A percentile compares a stretch with the other conserved stretches of the same genome.
Evolutionary conservation across 2,113 vertebrate species (phyloP).

Genomic region (Oxygymnocypris stewartii): DNA sequence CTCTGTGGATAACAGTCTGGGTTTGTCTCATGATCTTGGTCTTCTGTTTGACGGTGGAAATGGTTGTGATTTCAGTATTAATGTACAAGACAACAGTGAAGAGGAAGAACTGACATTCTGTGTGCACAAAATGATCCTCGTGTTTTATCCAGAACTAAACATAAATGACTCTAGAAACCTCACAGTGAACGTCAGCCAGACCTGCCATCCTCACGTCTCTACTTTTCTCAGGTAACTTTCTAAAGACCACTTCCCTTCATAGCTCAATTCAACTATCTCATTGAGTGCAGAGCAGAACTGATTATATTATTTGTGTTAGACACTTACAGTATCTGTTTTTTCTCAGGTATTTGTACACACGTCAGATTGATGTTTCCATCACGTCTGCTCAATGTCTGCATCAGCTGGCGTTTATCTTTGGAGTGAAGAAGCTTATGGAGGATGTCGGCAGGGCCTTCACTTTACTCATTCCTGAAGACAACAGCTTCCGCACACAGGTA

Average conservation of each 20-base stretch:
- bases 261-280: background rate
- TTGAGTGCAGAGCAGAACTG: background rate
- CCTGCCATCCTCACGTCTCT: slow-evolving; percentile 65
- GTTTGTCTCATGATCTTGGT: slow-evolving; percentile 65
- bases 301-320: background rate
- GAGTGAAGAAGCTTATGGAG: slow-evolving; percentile 66
- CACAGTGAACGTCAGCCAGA: slow-evolving; percentile 58
- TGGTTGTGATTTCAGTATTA: slow-evolving; percentile 70
- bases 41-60: slow-evolving; percentile 69
- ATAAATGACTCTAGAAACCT: slow-evolving; percentile 24
- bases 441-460: slow-evolving; percentile 70
- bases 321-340: background rate
- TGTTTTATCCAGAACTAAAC: slow-evolving; percentile 58
- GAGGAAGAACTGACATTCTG: slow-evolving; percentile 60
- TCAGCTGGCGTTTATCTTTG: slow-evolving; percentile 70
- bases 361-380: slow-evolving; percentile 63
- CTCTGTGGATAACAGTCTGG: slow-evolving; percentile 69
- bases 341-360: slow-evolving; percentile 78
- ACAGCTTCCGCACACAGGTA: slow-evolving; percentile 65
- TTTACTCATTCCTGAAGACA: slow-evolving; percentile 71
- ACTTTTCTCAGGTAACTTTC: slow-evolving; percentile 69
- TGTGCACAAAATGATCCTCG: slow-evolving; percentile 71
- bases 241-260: background rate
- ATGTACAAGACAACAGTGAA: slow-evolving; percentile 49
- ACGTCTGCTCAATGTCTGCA: slow-evolving; percentile 75